Conservation (phyloP, 2,797 vertebrate species). For the Cuniculus paca region DNA sequence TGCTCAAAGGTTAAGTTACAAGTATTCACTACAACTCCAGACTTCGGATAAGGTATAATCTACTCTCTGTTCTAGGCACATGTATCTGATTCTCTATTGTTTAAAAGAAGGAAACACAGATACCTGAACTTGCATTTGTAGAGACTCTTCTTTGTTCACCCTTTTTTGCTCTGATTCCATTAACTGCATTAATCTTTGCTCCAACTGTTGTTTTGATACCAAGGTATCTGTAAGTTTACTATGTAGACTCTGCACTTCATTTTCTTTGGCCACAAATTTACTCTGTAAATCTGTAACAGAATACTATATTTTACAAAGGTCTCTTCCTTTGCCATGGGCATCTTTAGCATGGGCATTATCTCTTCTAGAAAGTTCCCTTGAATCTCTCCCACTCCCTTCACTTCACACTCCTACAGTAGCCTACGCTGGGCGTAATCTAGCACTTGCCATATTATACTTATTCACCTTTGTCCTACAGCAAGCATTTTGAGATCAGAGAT, state of each 20-base stretch:
- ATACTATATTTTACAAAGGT: conserved; percentile 74
- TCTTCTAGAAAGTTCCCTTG: not conserved
- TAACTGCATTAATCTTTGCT: conserved; percentile 95
- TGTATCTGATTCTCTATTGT: not conserved
- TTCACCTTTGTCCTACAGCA: not conserved
- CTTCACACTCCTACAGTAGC: not conserved
- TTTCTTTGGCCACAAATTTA: conserved; percentile 95
- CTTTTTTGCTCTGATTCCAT: conserved; percentile 95
- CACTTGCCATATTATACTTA: not conserved
- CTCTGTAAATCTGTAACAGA: conserved; percentile 93
- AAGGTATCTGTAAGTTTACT: conserved; percentile 95
- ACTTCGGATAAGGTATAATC: not conserved
- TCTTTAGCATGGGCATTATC: not conserved
- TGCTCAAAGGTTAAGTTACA: conserved; percentile 12
- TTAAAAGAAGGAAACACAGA: conserved; percentile 49
- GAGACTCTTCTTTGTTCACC: conserved; percentile 92
- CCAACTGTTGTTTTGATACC: conserved; percentile 96
- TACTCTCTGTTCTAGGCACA: not conserved
- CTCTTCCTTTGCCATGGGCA: not conserved
- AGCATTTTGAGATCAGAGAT: conserved; percentile 7
- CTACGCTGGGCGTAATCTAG: not conserved
- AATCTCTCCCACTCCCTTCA: not conserved
- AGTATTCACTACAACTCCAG: conserved; percentile 41
- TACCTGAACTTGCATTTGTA: conserved; percentile 94
- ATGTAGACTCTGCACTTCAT: conserved; percentile 96